Percentiles rank a stretch among this genome's conserved stretches.
Conservation (phyloP, 2,888 invertebrate genomes). For the Phortica okadai region DNA sequence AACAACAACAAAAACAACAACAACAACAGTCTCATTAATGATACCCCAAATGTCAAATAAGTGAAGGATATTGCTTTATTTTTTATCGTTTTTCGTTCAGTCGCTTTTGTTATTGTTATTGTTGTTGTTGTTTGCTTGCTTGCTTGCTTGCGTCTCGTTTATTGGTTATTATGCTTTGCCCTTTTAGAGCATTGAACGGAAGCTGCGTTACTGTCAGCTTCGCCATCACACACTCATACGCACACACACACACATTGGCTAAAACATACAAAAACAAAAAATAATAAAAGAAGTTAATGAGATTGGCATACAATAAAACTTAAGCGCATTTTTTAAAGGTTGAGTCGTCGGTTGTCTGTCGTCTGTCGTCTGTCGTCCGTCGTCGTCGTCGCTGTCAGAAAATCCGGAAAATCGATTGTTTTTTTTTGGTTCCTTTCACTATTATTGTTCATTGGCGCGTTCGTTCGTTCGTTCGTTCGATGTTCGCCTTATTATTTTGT, state of each 20-base stretch:
- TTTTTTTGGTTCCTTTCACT: background rate
- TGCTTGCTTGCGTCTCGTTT: background rate
- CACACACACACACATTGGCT: conserved; percentile 27
- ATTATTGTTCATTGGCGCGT: background rate
- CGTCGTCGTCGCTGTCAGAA: conserved; percentile 9
- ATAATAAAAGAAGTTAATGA: conserved; percentile 68
- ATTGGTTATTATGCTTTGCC: conserved; percentile 25
- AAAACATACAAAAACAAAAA: conserved; percentile 43
- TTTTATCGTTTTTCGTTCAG: conserved; percentile 33
- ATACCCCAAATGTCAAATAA: conserved; percentile 65
- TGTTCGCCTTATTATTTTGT: background rate
- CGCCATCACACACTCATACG: conserved; percentile 15
- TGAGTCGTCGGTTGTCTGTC: conserved; percentile 1
- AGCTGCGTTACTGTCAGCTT: conserved; percentile 11
- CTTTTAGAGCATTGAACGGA: conserved; percentile 21
- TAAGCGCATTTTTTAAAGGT: conserved; percentile 58
- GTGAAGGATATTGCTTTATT: conserved; percentile 68
- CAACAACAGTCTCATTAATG: conserved; percentile 57
- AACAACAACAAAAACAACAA: conserved; percentile 27
- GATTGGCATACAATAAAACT: conserved; percentile 67
- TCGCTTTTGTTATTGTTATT: background rate
- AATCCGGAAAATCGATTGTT: conserved; percentile 60
- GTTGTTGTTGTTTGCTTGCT: background rate
- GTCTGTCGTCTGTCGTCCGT: background rate
- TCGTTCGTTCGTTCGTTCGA: background rate